Evolutionary conservation across 2,888 invertebrate species (phyloP), one percentile per base, ranked within the genome.

Genomic region (Ethmia dodecea): DNA sequence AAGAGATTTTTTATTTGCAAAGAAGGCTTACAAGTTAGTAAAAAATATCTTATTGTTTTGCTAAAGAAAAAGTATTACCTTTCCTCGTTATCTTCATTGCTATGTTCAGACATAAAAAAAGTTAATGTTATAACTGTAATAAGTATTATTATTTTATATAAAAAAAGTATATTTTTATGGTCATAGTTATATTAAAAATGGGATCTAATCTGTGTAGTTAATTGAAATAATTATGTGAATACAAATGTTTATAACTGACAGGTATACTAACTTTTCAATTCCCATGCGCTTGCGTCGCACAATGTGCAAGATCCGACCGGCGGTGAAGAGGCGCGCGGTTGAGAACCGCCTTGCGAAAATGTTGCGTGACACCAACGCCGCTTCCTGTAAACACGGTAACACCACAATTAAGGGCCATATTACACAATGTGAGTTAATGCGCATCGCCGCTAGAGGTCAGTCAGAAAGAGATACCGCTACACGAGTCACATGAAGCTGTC

Each of bases 301-400:
- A 35, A 96, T 90, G 60, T 95, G 95, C 37, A 96, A 79, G 52
- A 96, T 93, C 46, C 91, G 89, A 3, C 96, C 96, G 1, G 94
- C 93, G 2, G 93, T 92, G 66, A 90, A 95, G 15, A 95, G 87
- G 40, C 91, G 87, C 27, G 90, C 90, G 46, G 90, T 88, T 0
- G 92, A 92, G 68, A 90, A 93, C 42, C 92, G 84, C 46, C 92
- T 83, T 46, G 89, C 88, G 48, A 90, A 88, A 37, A 92, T 89
- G 55, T 92, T 91, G 43, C 89, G 86, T 24, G 91, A 90, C 40
- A 91, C 83, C 52, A 91, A 71, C 37, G 90, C 89, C 29, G 89
- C 88, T 66, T 92, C 91, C 91, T 92, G 58, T 9, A 58, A 60
- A 22, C n/a, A n/a, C n/a, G n/a, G n/a, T n/a, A n/a, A n/a, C n/a